These are phyloP conservation scores for Melozone crissalis DNA, from an alignment of 2,113 vertebrate species.

Conservation along the genomic window DNA sequence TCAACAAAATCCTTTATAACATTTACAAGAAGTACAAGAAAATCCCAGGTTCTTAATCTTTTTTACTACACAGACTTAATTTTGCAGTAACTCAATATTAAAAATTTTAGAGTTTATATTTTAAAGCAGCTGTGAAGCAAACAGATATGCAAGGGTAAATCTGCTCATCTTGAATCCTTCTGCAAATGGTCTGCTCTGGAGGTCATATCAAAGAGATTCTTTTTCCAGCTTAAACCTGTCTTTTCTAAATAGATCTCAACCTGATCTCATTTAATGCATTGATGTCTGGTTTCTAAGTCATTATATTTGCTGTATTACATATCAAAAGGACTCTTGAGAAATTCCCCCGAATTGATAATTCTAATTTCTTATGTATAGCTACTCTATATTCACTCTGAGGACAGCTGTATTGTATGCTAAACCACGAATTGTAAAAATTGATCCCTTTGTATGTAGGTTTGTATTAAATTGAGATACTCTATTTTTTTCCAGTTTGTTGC, in stretches of 20 bases:
- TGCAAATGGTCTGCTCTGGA: constrained; percentile 69
- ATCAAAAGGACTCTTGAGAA: constrained; percentile 84
- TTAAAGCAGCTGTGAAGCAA: constrained; percentile 54
- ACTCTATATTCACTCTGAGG: constrained; percentile 82
- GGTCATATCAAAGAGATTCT: constrained; percentile 83
- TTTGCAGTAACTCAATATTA: constrained; percentile 27
- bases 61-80: constrained; percentile 14
- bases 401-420: constrained; percentile 80
- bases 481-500: constrained; percentile 73
- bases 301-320: constrained; percentile 81
- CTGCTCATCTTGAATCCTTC: constrained; percentile 58
- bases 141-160: constrained; percentile 32
- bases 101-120: constrained; percentile 42
- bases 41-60: constrained; percentile 35
- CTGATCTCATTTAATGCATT: constrained; percentile 81
- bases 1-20: not conserved
- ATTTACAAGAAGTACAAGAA: not conserved
- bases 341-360: constrained; percentile 78
- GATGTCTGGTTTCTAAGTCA: constrained; percentile 81
- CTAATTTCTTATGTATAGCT: constrained; percentile 87
- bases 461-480: constrained; percentile 84
- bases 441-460: constrained; percentile 84
- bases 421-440: constrained; percentile 83
- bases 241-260: constrained; percentile 78
- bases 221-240: constrained; percentile 75